Percentiles rank a stretch among this genome's conserved stretches.
phyloP scores from a whole-genome alignment of 2,888 invertebrate species.

The Noctua pronuba region DNA sequence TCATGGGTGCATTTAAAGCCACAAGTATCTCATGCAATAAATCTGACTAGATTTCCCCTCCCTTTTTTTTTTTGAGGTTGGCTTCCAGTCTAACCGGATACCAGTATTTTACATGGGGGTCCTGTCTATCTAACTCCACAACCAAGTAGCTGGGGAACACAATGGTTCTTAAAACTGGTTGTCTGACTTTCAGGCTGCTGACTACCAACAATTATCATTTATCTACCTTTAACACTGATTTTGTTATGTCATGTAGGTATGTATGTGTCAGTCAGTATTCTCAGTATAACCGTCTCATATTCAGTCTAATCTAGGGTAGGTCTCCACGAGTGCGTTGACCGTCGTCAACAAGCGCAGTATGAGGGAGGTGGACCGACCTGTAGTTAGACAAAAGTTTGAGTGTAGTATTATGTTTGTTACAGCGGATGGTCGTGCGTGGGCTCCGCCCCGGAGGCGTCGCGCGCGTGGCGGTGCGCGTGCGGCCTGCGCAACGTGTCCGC shows the following conservation, averaged over 20 bases:
- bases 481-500: constrained; percentile 88
- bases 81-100: not conserved
- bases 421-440: constrained; percentile 89
- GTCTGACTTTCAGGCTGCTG: no score
- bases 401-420: not conserved
- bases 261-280: no score
- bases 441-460: constrained; percentile 87
- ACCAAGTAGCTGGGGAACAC: no score
- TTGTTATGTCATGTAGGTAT: no score
- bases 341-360: not conserved
- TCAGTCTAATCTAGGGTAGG: no score
- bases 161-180: no score
- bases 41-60: not conserved
- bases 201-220: no score
- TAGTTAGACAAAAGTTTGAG: not conserved
- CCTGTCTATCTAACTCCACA: no score
- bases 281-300: no score
- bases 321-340: not conserved
- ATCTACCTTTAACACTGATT: no score
- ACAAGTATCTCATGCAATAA: not conserved
- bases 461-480: constrained; percentile 88
- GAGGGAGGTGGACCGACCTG: not conserved
- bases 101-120: no score
- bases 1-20: not conserved
- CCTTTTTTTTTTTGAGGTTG: not conserved